Percentiles rank a stretch among this genome's conserved stretches.
phyloP scores from a whole-genome alignment of 1,140 invertebrate genomes.

The Rhagoletis pomonella region DNA sequence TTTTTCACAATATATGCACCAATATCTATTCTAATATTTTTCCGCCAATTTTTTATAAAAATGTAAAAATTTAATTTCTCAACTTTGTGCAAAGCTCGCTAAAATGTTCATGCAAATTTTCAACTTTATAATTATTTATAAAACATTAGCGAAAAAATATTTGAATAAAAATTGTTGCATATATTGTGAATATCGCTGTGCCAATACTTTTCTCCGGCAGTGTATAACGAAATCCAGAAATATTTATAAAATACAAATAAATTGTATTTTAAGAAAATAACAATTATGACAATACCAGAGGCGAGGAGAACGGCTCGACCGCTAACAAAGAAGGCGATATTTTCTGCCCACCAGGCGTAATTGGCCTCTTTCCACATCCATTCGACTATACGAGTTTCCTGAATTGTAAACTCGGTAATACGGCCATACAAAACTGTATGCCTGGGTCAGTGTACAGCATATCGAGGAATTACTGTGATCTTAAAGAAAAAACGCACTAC shows the following conservation, averaged over 20 bases:
- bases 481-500: slow-evolving; percentile 76
- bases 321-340: slow-evolving; percentile 41
- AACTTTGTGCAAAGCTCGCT: no score
- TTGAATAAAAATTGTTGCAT: no score
- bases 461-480: slow-evolving; percentile 77
- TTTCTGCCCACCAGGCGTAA: slow-evolving; percentile 73
- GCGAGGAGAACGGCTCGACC: neutral
- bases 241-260: neutral
- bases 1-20: no score
- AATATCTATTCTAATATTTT: no score
- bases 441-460: slow-evolving; percentile 81
- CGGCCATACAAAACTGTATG: slow-evolving; percentile 78
- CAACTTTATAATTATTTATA: no score
- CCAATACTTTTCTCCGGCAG: no score
- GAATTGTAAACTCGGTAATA: slow-evolving; percentile 77
- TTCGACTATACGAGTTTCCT: slow-evolving; percentile 79
- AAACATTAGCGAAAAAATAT: no score
- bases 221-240: no score
- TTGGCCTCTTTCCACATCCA: slow-evolving; percentile 77
- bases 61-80: no score
- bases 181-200: no score
- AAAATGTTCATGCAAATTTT: no score
- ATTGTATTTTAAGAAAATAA: slow-evolving; percentile 12
- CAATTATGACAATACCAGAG: neutral
- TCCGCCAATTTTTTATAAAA: no score